phyloP scores from a whole-genome alignment of 2,888 invertebrate species.

The Frankliniella intonsa region DNA sequence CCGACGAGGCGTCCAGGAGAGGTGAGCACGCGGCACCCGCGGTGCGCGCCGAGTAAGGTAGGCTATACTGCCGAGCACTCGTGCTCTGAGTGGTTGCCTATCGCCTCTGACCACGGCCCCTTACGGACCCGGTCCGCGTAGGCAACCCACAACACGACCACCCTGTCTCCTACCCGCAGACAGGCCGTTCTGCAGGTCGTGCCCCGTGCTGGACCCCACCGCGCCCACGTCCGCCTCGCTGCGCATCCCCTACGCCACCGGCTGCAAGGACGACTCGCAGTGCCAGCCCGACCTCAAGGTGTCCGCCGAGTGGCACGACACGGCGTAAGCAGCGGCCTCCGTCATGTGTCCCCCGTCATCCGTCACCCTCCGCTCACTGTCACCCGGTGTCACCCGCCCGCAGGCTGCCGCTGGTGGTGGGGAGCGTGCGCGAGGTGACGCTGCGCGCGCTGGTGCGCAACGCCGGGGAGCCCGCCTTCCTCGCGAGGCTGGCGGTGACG shows the following conservation, averaged over 20 bases:
- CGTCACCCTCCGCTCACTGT: not conserved
- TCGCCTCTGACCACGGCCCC: no score
- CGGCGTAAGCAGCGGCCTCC: not conserved
- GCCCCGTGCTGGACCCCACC: slow-evolving; percentile 39
- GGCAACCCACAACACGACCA: no score
- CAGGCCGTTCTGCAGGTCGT: slow-evolving; percentile 37
- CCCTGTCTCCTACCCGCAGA: slow-evolving; percentile 42
- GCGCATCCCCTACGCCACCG: slow-evolving; percentile 44
- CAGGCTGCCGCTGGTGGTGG: slow-evolving; percentile 36
- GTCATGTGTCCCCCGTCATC: not conserved
- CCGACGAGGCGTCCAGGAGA: slow-evolving; percentile 4
- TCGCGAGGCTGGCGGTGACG: slow-evolving; percentile 36
- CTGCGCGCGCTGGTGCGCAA: slow-evolving; percentile 38
- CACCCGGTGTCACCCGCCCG: not conserved
- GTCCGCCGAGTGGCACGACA: slow-evolving; percentile 37
- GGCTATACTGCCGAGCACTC: no score
- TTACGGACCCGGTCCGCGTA: no score
- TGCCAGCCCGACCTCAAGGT: slow-evolving; percentile 52
- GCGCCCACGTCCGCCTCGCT: not conserved
- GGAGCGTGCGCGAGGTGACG: slow-evolving; percentile 35
- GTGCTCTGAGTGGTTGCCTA: no score
- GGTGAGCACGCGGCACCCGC: not conserved
- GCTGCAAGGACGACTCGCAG: slow-evolving; percentile 53
- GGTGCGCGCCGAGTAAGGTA: no score
- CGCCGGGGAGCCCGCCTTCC: slow-evolving; percentile 40